Base-by-base conservation (phyloP, 1,140 invertebrate species). In the Hestina assimilis region DNA sequence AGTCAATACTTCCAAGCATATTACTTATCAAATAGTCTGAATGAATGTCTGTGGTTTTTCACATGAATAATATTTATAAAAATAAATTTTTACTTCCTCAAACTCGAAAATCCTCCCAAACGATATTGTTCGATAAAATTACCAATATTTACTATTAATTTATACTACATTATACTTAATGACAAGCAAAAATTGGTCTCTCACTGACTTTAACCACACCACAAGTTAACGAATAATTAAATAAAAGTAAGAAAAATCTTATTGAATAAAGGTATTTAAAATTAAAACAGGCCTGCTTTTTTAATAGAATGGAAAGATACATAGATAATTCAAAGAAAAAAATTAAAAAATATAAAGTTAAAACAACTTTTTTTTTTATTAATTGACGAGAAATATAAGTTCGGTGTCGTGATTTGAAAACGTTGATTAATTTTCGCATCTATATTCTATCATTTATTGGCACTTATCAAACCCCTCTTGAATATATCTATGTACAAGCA, bases 401-500 rank as follows among this genome's bases (percentile, higher is more conserved):
- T 38, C 9, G n/a, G n/a, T n/a, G n/a, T n/a, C n/a, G n/a, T n/a
- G n/a, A n/a, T n/a, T n/a, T n/a, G n/a, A n/a, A n/a, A n/a, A n/a
- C 15, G 17, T 29, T 53, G 31, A 28, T 33, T 8, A 9, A 14
- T 21, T 33, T 21, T 40, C 35, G 17, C 15, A 31, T 31, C 12
- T 40, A 28, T 7, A 29, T 8, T 24, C 15, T 31, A 7, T 46
- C 1, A 26, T 54, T 54, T 46, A 31, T 54, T 54, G 52, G 52
- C 52, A 54, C 52, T 54, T 54, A 48, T 31, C 28, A 45, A 38
- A 47, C 23, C 21, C 41, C 9, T 19, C 19, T 17, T 28, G 28
- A 28, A 40, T n/a, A 52, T 28, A 19, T 14, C 14, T 23, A 48
- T 48, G 14, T 48, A 48, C 45, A 48, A 48, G 45, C 45, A 19